These are phyloP conservation scores for Oreocharis arfaki DNA, from an alignment of 2,113 vertebrate genomes.

Conservation along the genomic window DNA sequence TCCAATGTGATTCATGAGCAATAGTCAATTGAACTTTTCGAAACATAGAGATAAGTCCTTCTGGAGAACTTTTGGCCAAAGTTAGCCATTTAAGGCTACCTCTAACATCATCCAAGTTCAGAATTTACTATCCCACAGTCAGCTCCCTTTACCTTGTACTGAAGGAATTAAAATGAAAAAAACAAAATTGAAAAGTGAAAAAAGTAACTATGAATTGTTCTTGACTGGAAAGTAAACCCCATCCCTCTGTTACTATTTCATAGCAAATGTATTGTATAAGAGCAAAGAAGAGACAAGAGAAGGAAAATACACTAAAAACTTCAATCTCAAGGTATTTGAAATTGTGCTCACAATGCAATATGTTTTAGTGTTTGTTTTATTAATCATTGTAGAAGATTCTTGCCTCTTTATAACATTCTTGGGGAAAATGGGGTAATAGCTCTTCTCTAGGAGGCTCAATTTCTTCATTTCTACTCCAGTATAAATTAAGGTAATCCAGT, in stretches of 20 bases:
- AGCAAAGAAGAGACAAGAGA: not conserved
- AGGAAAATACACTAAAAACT: not conserved
- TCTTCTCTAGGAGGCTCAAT: not conserved
- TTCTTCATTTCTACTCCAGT: not conserved
- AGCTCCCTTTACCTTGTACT: not conserved
- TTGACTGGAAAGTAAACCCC: not conserved
- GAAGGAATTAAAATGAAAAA: not conserved
- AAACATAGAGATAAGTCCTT: not conserved
- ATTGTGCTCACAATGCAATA: too few relatives aligned
- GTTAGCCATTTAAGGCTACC: not conserved
- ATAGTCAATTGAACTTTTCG: not conserved
- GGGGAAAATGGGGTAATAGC: accelerated
- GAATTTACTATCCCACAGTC: not conserved
- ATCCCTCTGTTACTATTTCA: not conserved
- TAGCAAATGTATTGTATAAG: not conserved
- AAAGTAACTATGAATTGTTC: not conserved
- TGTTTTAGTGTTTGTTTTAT: not conserved
- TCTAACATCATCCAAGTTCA: not conserved
- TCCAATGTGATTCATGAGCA: not conserved
- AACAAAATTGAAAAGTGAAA: not conserved
- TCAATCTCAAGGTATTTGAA: not conserved
- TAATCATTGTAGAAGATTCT: not conserved
- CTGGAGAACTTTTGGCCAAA: not conserved
- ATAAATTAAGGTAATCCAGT: not conserved
- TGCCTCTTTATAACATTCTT: not conserved